Evolutionary conservation across 2,888 invertebrate species (phyloP).

Genomic region (Calephelis perditalis): DNA sequence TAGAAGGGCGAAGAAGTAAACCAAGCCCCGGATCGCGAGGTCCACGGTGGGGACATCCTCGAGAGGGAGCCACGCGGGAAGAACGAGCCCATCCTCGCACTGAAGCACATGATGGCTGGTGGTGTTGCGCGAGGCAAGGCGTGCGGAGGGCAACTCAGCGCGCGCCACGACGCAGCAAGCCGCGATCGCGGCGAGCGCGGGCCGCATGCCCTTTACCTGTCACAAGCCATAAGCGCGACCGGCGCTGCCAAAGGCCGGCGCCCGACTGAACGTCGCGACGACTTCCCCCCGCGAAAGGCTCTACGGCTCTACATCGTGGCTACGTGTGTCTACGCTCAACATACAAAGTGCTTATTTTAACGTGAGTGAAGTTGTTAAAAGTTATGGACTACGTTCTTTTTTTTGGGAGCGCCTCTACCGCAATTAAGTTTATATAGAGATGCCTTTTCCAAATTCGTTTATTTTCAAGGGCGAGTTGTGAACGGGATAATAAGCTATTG

Average conservation of each 20-base stretch:
- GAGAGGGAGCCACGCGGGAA: slow-evolving; percentile 94
- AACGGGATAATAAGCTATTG: slow-evolving; percentile 1
- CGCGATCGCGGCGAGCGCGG: slow-evolving; percentile 72
- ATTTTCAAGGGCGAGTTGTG: background rate
- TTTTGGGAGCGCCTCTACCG: background rate
- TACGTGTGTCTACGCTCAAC: slow-evolving; percentile 14
- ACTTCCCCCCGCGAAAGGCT: slow-evolving; percentile 34
- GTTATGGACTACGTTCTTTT: slow-evolving; percentile 4
- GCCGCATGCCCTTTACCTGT: slow-evolving; percentile 69
- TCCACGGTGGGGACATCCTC: slow-evolving; percentile 86
- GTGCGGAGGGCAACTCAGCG: slow-evolving; percentile 61
- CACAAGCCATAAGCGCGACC: slow-evolving; percentile 57
- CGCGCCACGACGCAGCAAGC: slow-evolving; percentile 64
- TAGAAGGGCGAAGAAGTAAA: slow-evolving; percentile 92
- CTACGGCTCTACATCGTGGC: slow-evolving; percentile 23
- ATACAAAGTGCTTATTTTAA: background rate
- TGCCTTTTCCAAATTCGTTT: slow-evolving; percentile 6
- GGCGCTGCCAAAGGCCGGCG: slow-evolving; percentile 71
- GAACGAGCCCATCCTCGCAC: slow-evolving; percentile 91
- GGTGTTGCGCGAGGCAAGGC: slow-evolving; percentile 55
- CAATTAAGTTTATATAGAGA: slow-evolving; percentile 13
- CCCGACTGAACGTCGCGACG: slow-evolving; percentile 62
- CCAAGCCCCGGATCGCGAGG: slow-evolving; percentile 89
- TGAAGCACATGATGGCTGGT: slow-evolving; percentile 57
- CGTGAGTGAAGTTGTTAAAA: slow-evolving; percentile 12